Evolutionary conservation across 2,888 invertebrate species (phyloP), one percentile per base, ranked within the genome.

Genomic region (Agelastica alni): DNA sequence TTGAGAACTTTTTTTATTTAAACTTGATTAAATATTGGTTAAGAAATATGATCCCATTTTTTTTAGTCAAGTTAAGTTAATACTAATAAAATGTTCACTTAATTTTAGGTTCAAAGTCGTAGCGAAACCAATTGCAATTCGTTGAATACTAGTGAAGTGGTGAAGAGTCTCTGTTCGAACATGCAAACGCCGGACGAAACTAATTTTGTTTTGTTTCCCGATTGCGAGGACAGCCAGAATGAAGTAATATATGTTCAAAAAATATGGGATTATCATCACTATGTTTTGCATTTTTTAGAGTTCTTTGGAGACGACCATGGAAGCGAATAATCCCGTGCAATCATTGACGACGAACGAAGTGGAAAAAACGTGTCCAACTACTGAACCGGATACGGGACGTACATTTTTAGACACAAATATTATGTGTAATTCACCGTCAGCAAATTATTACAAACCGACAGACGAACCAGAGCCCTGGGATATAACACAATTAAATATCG

Each of bases 391-490:
- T 60, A 61, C 66, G 4, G 74, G 71, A 3, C 67, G 74, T 26
- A 66, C 71, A 60, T 82, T 82, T 61, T 67, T 82, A 32, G 82
- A 82, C 65, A 81, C 81, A n/a, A 80, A 75, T 48, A 74, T 74
- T 6, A 77, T 76, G 76, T 75, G 75, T 52, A 77, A 72, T 61
- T 85, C 87, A 44, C 85, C 86, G 17, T 87, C 88, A 10, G 88
- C 88, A 1, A 88, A 89, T 75, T 89, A 88, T 71, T 89, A 89
- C 71, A 85, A 88, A 57, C 88, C 88, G 0, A 87, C 87, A 0
- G 89, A 89, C 68, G 90, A 90, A 68, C 89, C 89, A 0, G 91
- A 92, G 70, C 92, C 92, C 0, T 87, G 90, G 83, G 93, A 93
- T 73, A 80, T 93, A 55, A 92, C 91, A 0, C 87, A 91, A 66